Evolutionary conservation across 2,888 invertebrate species (phyloP).

Genomic region (Diaprepes abbreviatus): DNA sequence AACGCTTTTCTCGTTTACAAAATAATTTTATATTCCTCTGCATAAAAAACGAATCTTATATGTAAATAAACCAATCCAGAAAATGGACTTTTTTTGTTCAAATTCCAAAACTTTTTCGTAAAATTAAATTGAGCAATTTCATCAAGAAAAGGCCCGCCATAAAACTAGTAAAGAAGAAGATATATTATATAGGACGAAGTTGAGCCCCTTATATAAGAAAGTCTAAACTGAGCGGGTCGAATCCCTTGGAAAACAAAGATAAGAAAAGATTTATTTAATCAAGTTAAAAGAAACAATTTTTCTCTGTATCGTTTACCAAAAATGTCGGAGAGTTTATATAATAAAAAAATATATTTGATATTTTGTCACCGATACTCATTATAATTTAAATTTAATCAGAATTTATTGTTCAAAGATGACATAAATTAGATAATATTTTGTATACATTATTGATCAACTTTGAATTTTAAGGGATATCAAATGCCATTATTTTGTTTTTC

Average conservation of each 20-base stretch:
- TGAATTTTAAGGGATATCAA: too few species aligned
- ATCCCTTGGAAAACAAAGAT: slow-evolving; percentile 34
- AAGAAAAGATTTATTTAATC: slow-evolving; percentile 39
- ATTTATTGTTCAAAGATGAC: too few species aligned
- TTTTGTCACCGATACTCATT: too few species aligned
- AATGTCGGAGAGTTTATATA: too few species aligned
- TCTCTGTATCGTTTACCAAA: neutral
- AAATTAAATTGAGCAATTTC: slow-evolving; percentile 41
- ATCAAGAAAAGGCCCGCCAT: slow-evolving; percentile 32
- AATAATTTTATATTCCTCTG: neutral
- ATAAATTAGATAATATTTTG: too few species aligned
- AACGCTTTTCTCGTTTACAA: too few species aligned
- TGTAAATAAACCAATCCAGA: slow-evolving; percentile 23
- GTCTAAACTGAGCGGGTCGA: slow-evolving; percentile 23
- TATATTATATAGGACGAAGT: slow-evolving; percentile 24
- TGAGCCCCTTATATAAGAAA: slow-evolving; percentile 26
- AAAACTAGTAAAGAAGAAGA: slow-evolving; percentile 35
- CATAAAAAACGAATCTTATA: neutral
- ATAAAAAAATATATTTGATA: too few species aligned
- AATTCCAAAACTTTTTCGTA: slow-evolving; percentile 24
- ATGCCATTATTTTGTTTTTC: too few species aligned
- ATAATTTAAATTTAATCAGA: too few species aligned
- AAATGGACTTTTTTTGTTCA: slow-evolving; percentile 31
- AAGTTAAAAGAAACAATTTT: slow-evolving; percentile 24
- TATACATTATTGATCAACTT: too few species aligned